Conservation (phyloP, 2,797 vertebrate genomes). For the Podarcis lilfordi region DNA sequence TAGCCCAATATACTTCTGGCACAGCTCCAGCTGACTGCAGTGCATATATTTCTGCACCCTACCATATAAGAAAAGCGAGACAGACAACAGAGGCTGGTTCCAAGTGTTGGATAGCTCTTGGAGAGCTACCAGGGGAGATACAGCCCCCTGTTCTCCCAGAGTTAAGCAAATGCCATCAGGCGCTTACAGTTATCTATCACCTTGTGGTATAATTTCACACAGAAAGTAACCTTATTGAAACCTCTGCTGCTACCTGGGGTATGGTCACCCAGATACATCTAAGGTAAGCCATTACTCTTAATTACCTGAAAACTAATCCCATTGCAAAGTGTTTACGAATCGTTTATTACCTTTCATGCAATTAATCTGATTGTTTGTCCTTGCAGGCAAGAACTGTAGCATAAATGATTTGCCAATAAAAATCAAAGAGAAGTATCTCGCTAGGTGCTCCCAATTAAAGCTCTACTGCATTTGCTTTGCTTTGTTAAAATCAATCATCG, state of each 20-base stretch:
- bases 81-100: background rate
- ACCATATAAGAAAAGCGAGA: conserved; percentile 17
- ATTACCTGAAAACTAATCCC: conserved; percentile 68
- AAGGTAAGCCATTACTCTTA: conserved; percentile 63
- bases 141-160: background rate
- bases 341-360: conserved; percentile 60
- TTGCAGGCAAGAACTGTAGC: conserved; percentile 55
- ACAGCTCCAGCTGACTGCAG: conserved; percentile 24
- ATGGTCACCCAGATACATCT: conserved; percentile 27
- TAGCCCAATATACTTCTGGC: conserved; percentile 34
- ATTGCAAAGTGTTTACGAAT: conserved; percentile 58
- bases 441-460: conserved; percentile 56
- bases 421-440: conserved; percentile 55
- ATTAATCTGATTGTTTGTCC: conserved; percentile 54
- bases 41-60: conserved; percentile 25
- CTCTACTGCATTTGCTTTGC: conserved; percentile 52
- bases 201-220: conserved; percentile 61
- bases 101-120: background rate
- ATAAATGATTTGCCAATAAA: conserved; percentile 69
- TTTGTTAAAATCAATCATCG: conserved; percentile 51
- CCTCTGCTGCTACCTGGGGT: conserved; percentile 41
- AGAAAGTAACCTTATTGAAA: conserved; percentile 58
- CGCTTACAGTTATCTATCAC: conserved; percentile 43
- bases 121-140: conserved; percentile 20
- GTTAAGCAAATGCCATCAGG: conserved; percentile 40